Conservation (phyloP, 92 coral and sea anemone species). For the Phymanthus crucifer region DNA sequence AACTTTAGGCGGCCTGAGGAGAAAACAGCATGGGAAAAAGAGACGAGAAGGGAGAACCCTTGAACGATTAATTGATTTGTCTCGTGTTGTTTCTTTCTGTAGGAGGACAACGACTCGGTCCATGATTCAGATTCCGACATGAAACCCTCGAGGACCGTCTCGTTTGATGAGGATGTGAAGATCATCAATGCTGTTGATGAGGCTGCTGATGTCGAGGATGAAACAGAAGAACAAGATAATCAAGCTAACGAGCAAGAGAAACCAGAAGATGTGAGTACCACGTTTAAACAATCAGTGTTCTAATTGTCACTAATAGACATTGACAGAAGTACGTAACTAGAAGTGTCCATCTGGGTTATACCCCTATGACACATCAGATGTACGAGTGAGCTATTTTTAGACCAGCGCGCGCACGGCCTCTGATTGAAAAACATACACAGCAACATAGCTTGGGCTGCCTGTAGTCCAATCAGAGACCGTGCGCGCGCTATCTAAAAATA, state of each 20-base stretch:
- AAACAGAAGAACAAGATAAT: conserved; percentile 1
- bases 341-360: too few relatives aligned
- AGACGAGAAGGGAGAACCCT: background rate
- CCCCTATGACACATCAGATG: too few relatives aligned
- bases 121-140: conserved; percentile 61
- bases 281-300: too few relatives aligned
- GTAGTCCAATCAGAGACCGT: too few relatives aligned
- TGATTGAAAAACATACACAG: too few relatives aligned
- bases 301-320: too few relatives aligned
- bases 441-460: too few relatives aligned
- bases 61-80: background rate
- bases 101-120: conserved; percentile 31
- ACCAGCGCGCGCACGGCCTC: too few relatives aligned
- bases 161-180: conserved; percentile 86
- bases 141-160: conserved; percentile 68
- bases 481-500: too few relatives aligned
- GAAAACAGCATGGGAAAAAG: background rate
- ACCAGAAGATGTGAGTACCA: conserved; percentile 4
- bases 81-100: background rate
- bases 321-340: too few relatives aligned
- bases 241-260: background rate
- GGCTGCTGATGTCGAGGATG: conserved; percentile 37
- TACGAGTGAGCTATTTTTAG: too few relatives aligned
- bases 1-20: background rate
- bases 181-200: conserved; percentile 55